These are phyloP conservation scores for Lucifuga dentata DNA, from an alignment of 2,113 vertebrate species.

Conservation along the genomic window DNA sequence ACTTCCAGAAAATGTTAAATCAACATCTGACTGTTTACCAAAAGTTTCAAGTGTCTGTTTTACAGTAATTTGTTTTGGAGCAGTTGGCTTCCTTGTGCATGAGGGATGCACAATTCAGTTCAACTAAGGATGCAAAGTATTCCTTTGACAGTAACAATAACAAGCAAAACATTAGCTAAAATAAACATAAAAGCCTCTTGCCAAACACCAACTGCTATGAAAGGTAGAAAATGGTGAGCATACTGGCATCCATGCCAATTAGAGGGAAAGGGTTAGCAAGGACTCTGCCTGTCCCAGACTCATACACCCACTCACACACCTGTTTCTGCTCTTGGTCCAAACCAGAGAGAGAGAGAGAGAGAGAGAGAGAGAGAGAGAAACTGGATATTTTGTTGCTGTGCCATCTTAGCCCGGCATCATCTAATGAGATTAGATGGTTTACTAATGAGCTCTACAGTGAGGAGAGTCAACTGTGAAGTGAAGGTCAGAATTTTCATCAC, in stretches of 20 bases:
- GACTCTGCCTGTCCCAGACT: constrained; percentile 62
- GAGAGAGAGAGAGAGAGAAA: constrained; percentile 30
- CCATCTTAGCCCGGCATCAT: constrained; percentile 71
- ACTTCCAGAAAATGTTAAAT: constrained; percentile 56
- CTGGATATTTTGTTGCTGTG: constrained; percentile 67
- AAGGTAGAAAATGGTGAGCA: constrained; percentile 60
- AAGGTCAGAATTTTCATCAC: constrained; percentile 81
- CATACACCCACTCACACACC: constrained; percentile 73
- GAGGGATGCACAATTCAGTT: constrained; percentile 38
- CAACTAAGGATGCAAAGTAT: constrained; percentile 54
- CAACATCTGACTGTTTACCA: constrained; percentile 51
- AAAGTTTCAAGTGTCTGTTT: constrained; percentile 49
- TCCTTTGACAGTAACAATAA: constrained; percentile 63
- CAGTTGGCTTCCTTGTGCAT: constrained; percentile 55
- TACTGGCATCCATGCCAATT: constrained; percentile 72
- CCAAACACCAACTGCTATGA: constrained; percentile 78
- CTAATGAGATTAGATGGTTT: constrained; percentile 81
- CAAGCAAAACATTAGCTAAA: constrained; percentile 70
- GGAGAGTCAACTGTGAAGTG: constrained; percentile 78
- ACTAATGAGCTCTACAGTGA: constrained; percentile 79
- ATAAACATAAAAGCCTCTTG: constrained; percentile 67
- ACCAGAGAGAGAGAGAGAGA: constrained; percentile 24
- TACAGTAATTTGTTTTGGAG: constrained; percentile 30
- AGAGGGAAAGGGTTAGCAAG: constrained; percentile 67
- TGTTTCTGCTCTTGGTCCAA: constrained; percentile 70